Evolutionary conservation across 1,140 invertebrate genomes (phyloP), one percentile per base, ranked within the genome.

Genomic region (Diorhabda elongata): DNA sequence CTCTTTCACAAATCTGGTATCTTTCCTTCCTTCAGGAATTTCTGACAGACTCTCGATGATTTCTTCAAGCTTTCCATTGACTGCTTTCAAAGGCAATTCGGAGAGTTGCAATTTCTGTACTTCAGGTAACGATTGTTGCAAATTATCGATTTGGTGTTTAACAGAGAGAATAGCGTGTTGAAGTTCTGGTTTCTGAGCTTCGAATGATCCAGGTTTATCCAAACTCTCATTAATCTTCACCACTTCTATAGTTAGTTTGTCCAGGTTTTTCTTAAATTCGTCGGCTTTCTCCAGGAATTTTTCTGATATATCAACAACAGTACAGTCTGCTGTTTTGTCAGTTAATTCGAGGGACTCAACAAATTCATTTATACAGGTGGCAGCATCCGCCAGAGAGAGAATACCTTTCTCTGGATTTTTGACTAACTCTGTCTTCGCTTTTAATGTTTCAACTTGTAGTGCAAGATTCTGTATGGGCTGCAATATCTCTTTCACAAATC

Each of bases 401-500:
- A 62, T 6, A 62, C 61, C 61, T 5, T 62, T 8, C 56, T 72
- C 67, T 8, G 63, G 58, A 44, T 7, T 11, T n/a, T 42, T 11
- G 2, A 42, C 6, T 6, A 47, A 44, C 58, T 72, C 41, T 5
- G 7, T 58, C 41, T 69, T 58, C 4, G 45, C 9, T 63, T 60
- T 61, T n/a, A 72, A 43, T 11, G 44, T n/a, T 60, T 45, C 66
- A 3, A 69, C 5, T 69, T 69, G 59, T 62, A 67, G 8, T 11
- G 7, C 42, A 26, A 69, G n/a, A 3, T n/a, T 1, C 0, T 42
- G 43, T 57, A 64, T 7, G 45, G 66, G 66, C 11, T 62, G 42
- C 42, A 11, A 2, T 6, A 67, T 5, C 9, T 44, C 47, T 52
- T 52, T 3, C 6, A 52, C 47, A 8, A 52, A 52, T 52, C n/a